Percentiles rank a stretch among this genome's conserved stretches.
Evolutionary conservation across 2,113 vertebrate species (phyloP).

Genomic region (Physeter macrocephalus): DNA sequence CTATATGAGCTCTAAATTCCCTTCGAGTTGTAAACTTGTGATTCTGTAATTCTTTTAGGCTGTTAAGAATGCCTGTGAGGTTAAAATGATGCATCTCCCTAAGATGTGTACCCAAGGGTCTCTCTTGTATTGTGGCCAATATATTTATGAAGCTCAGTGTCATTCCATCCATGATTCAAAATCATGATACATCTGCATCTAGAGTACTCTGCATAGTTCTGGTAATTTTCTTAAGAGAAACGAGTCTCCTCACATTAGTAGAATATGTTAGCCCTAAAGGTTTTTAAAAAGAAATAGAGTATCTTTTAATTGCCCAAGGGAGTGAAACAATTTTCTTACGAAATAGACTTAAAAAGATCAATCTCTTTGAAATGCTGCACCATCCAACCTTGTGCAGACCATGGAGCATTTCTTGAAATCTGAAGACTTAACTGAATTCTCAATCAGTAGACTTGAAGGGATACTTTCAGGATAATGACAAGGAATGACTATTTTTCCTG

Average conservation of each 20-base stretch:
- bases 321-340: not conserved
- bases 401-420: not conserved
- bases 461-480: not conserved
- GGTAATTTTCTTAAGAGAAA: not conserved
- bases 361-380: not conserved
- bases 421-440: not conserved
- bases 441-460: not conserved
- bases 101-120: not conserved
- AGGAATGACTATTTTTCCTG: not conserved
- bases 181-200: not conserved
- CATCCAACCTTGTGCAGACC: not conserved
- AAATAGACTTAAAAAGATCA: not conserved
- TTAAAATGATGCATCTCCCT: not conserved
- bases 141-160: not conserved
- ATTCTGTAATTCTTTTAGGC: not conserved
- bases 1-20: not conserved
- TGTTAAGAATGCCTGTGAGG: not conserved
- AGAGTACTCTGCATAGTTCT: not conserved
- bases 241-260: not conserved
- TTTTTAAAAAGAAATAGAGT: not conserved
- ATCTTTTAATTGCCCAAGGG: slow-evolving; percentile 2
- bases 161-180: not conserved
- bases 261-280: not conserved
- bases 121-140: not conserved
- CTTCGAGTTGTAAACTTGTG: not conserved